Percentiles rank a stretch among this genome's conserved stretches.
phyloP scores from a whole-genome alignment of 2,888 invertebrate species.

The Leptogaster cylindrica region DNA sequence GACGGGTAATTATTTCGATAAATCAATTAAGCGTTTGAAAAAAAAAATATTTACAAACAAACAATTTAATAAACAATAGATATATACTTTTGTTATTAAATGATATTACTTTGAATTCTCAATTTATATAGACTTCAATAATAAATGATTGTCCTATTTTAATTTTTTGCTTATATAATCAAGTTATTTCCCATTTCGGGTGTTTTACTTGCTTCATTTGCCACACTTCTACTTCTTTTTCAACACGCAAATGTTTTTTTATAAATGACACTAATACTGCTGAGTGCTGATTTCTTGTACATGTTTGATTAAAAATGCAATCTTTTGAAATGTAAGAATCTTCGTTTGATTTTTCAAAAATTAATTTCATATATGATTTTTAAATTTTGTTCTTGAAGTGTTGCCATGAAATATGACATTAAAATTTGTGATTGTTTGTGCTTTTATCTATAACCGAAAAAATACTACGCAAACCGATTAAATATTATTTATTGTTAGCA shows the following conservation, averaged over 20 bases:
- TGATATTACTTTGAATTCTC: slow-evolving; percentile 24
- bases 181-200: slow-evolving; percentile 30
- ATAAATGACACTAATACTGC: slow-evolving; percentile 38
- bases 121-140: slow-evolving; percentile 27
- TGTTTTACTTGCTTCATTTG: slow-evolving; percentile 37
- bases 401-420: no score
- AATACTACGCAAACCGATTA: no score
- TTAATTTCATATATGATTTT: no score
- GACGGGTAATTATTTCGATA: slow-evolving; percentile 61
- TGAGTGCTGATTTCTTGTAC: slow-evolving; percentile 31
- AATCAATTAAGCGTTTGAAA: slow-evolving; percentile 49
- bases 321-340: slow-evolving; percentile 38
- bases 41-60: slow-evolving; percentile 19
- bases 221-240: slow-evolving; percentile 38
- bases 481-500: no score
- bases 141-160: slow-evolving; percentile 23
- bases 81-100: slow-evolving; percentile 28
- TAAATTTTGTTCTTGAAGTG: no score
- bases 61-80: no score
- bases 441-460: no score
- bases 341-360: no score
- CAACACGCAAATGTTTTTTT: slow-evolving; percentile 38
- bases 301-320: slow-evolving; percentile 23
- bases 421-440: no score
- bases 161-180: slow-evolving; percentile 36